Base-by-base conservation (phyloP, 35 echinoderm and acorn worm species). In the Ptychodera flava region DNA sequence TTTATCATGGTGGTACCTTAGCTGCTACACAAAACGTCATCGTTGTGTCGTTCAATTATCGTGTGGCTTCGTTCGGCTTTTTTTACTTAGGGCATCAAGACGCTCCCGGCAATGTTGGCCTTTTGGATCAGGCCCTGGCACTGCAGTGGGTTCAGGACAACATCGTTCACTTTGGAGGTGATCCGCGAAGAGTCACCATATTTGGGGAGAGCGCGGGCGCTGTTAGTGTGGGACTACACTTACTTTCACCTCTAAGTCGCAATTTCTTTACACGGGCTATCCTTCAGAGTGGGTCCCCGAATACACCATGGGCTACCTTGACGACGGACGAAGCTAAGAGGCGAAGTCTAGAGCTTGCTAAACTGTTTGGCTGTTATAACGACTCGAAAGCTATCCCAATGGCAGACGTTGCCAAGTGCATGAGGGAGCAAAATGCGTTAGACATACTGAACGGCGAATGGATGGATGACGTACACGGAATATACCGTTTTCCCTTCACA, bases 151-250 rank as follows among this genome's bases (percentile, higher is more conserved):
- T 97, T 12, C 86, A 87, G 28, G 95, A 94, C 30, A 97, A 97
- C 80, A 97, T 97, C 36, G 85, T 22, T 1, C 64, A 52, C 78
- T 98, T 98, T 79, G 95, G 95, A 31, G 95, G 95, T 28, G 84
- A 98, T 38, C 81, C 84, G 1, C 85, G 90, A 1, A 80, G 85
- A 30, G 92, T 98, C 0, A 98, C 95, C 0, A 31, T 98, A 15
- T 98, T 98, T 86, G 87, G 89, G 1, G 95, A 98, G 85, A 98
- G 95, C 88, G 95, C 95, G 16, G 95, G 95, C 2, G 78, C 95
- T 2, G 95, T 92, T 36, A 98, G 95, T 85, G 87, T 94, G 16
- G 76, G 84, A 31, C 86, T 94, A 28, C 95, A 98, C 22, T 87
- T 98, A 81, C 29, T 94, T 15, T 98, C 95, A 2, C 88, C 85